Evolutionary conservation across 64 coral and sea anemone genomes (phyloP), one percentile per base, ranked within the genome.

Genomic region (Hydrozoanthus tunicans): DNA sequence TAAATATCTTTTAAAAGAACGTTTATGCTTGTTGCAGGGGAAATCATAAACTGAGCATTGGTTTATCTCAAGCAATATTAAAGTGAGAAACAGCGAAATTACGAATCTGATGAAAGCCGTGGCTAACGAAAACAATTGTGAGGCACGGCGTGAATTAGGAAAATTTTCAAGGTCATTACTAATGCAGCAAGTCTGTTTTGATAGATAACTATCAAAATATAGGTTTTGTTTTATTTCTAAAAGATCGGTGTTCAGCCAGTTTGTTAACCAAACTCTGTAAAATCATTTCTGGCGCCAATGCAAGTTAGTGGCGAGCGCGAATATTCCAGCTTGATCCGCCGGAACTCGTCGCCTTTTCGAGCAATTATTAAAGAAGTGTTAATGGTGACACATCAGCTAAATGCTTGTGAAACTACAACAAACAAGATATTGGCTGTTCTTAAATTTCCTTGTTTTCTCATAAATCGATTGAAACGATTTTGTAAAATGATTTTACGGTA

Each of bases 321-420:
- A 43, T 43, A 43, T 43, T 2, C 32, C 32, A 43, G 32, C 32
- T 43, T 43, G 32, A 43, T 43, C 32, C 32, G 32, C 20, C 20
- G 20, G 20, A 43, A 43, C 32, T 43, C 32, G 32, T 43, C 32
- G 32, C 32, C 32, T 43, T 43, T 43, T 43, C 32, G 32, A 43
- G 32, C 32, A 43, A 43, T 43, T 43, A 43, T 43, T 43, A 43
- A 43, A 43, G 32, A 43, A 43, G 32, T 43, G 32, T 43, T 43
- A 43, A 43, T 43, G 32, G 32, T 2, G 32, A 43, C 32, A 43
- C 32, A 43, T 43, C 32, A 43, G 66, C n/a, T 73, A 75, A 53
- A 88, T 88, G 55, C 69, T 88, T 88, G 7, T 23, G 84, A 88
- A 88, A 88, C 84, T 88, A 88, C 56, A 88, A 74, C 84, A 88